Evolutionary conservation across 2,113 vertebrate species (phyloP).

Genomic region (Rhinolophus ferrumequinum): DNA sequence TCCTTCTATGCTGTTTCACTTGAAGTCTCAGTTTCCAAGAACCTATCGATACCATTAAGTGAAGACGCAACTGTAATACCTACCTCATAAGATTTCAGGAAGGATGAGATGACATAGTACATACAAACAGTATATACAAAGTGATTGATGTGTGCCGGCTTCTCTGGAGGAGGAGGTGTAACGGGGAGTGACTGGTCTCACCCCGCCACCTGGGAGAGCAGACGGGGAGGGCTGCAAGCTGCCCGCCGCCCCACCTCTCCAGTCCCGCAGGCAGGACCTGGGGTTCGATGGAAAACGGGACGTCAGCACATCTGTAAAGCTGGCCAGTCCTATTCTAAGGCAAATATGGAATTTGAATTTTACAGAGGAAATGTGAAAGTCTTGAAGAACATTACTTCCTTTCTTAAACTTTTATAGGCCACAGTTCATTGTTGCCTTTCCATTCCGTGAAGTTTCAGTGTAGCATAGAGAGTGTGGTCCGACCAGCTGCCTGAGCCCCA

Average conservation of each 20-base stretch:
- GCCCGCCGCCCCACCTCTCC: rapidly evolving
- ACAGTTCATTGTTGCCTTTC: not conserved
- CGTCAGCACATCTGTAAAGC: not conserved
- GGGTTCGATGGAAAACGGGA: not conserved
- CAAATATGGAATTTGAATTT: constrained; percentile 21
- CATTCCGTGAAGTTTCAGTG: constrained; percentile 15
- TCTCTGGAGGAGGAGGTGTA: not conserved
- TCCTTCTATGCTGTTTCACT: not conserved
- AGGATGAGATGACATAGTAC: not conserved
- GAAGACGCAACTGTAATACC: not conserved
- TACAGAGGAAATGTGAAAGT: not conserved
- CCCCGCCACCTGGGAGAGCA: not conserved
- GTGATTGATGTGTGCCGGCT: not conserved
- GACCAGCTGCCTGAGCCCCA: not conserved
- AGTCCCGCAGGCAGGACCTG: not conserved
- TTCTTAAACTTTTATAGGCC: not conserved
- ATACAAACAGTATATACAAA: not conserved
- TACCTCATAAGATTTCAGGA: not conserved
- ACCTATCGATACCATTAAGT: not conserved
- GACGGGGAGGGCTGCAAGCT: not conserved
- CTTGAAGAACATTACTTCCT: not conserved
- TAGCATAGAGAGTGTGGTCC: not conserved
- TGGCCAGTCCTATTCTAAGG: not conserved
- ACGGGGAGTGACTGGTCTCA: not conserved
- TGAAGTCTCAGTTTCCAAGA: not conserved